Evolutionary conservation across 2,888 invertebrate genomes (phyloP).

Genomic region (Rugalucina vietnamica): DNA sequence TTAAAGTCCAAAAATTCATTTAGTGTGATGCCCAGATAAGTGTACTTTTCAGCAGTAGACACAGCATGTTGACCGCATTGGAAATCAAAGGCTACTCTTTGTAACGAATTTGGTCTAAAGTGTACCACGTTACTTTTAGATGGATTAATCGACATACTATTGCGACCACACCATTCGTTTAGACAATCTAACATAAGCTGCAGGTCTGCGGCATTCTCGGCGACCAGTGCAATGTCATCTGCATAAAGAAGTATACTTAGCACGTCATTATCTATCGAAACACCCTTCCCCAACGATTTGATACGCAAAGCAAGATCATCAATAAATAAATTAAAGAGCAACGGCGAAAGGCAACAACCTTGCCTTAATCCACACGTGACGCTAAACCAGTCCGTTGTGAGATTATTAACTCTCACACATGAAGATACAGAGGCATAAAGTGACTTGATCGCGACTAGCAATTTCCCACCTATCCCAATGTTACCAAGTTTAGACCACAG

Average conservation of each 20-base stretch:
- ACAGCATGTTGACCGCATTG: constrained; percentile 16
- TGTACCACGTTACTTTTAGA: constrained; percentile 38
- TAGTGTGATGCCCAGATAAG: too few relatives aligned
- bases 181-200: constrained; percentile 26
- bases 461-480: constrained; percentile 12
- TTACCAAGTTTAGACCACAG: constrained; percentile 10
- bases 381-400: constrained; percentile 25
- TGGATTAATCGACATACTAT: constrained; percentile 27
- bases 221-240: too few relatives aligned
- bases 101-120: constrained; percentile 19
- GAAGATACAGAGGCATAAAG: constrained; percentile 24
- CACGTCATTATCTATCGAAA: too few relatives aligned
- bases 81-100: neutral
- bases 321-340: constrained; percentile 22
- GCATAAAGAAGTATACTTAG: too few relatives aligned
- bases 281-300: too few relatives aligned
- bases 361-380: too few relatives aligned
- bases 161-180: constrained; percentile 23
- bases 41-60: too few relatives aligned
- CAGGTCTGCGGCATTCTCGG: constrained; percentile 38
- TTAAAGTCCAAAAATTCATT: too few relatives aligned
- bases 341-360: constrained; percentile 15
- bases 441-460: constrained; percentile 25
- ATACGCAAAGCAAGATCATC: too few relatives aligned
- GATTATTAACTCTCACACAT: constrained; percentile 32